Percentiles rank a stretch among this genome's conserved stretches.
These are phyloP conservation scores for Phaetusa simplex DNA, from an alignment of 2,113 vertebrate species.

Conservation along the genomic window DNA sequence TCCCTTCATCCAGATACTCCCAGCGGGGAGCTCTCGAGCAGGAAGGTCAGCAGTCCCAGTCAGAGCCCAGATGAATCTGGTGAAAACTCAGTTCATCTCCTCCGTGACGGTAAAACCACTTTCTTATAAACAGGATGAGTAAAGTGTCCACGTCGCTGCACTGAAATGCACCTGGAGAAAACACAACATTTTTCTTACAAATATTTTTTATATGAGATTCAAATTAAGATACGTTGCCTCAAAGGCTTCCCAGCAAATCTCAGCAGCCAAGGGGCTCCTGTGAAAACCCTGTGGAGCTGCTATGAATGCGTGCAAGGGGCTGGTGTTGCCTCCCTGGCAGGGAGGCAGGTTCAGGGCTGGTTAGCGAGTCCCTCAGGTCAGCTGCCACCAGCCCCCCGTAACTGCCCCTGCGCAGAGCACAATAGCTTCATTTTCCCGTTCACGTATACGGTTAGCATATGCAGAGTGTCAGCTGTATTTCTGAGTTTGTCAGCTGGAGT, in stretches of 20 bases:
- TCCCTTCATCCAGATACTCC: not conserved
- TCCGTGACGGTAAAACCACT: not conserved
- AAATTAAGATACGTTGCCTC: not conserved
- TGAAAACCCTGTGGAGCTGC: not conserved
- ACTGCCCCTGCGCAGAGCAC: not conserved
- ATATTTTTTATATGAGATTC: not conserved
- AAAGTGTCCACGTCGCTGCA: fast-evolving
- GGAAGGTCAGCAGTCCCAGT: not conserved
- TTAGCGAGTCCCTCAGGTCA: not conserved
- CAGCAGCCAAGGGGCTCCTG: not conserved
- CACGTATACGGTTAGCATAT: not conserved
- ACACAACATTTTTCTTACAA: not conserved
- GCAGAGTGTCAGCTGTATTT: not conserved
- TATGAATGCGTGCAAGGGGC: not conserved
- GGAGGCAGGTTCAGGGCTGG: not conserved
- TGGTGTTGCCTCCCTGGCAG: not conserved
- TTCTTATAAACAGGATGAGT: not conserved
- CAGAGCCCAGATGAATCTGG: not conserved
- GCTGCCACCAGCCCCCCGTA: not conserved
- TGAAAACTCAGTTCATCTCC: not conserved
- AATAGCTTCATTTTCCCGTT: not conserved
- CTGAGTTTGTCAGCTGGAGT: constrained; percentile 14
- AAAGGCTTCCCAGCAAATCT: not conserved
- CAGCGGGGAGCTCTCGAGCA: not conserved
- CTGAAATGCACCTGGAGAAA: not conserved